Percentiles rank a stretch among this genome's conserved stretches.
Evolutionary conservation across 2,113 vertebrate genomes (phyloP).

Genomic region (Engraulis encrasicolus): DNA sequence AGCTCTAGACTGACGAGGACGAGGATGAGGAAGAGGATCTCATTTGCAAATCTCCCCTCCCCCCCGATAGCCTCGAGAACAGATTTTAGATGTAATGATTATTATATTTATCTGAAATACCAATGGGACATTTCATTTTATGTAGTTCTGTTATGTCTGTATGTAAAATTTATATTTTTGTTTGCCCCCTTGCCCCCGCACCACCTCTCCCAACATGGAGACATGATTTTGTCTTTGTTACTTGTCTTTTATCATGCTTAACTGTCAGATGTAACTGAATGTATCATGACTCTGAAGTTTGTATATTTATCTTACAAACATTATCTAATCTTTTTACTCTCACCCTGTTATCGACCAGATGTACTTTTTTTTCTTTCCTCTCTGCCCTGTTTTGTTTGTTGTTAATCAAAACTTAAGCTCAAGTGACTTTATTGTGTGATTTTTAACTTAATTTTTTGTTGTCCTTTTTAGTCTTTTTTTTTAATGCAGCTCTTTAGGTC

Average conservation of each 20-base stretch:
- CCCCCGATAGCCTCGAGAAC: slow-evolving; percentile 83
- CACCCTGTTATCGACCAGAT: slow-evolving; percentile 67
- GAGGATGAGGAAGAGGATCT: slow-evolving; percentile 83
- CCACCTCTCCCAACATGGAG: too few relatives aligned
- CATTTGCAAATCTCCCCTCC: slow-evolving; percentile 66
- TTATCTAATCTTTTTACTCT: slow-evolving; percentile 74
- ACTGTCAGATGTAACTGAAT: slow-evolving; percentile 73
- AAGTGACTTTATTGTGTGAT: slow-evolving; percentile 68
- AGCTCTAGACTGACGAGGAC: slow-evolving; percentile 70
- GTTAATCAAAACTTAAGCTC: slow-evolving; percentile 67
- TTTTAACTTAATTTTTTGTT: slow-evolving; percentile 63
- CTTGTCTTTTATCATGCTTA: slow-evolving; percentile 61
- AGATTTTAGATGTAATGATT: slow-evolving; percentile 89
- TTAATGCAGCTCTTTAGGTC: slow-evolving; percentile 36
- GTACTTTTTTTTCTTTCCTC: slow-evolving; percentile 59
- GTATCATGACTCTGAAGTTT: slow-evolving; percentile 72
- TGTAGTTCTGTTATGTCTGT: slow-evolving; percentile 56
- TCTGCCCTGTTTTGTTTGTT: slow-evolving; percentile 58
- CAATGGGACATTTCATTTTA: slow-evolving; percentile 81
- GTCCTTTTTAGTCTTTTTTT: slow-evolving; percentile 47
- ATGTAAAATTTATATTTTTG: slow-evolving; percentile 51
- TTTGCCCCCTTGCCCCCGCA: slow-evolving; percentile 42
- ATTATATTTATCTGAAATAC: slow-evolving; percentile 90
- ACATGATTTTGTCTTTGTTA: slow-evolving; percentile 41
- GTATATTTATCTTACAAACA: slow-evolving; percentile 76